These are phyloP conservation scores for Leucosticte australis DNA, from an alignment of 2,113 vertebrate species.

Conservation along the genomic window DNA sequence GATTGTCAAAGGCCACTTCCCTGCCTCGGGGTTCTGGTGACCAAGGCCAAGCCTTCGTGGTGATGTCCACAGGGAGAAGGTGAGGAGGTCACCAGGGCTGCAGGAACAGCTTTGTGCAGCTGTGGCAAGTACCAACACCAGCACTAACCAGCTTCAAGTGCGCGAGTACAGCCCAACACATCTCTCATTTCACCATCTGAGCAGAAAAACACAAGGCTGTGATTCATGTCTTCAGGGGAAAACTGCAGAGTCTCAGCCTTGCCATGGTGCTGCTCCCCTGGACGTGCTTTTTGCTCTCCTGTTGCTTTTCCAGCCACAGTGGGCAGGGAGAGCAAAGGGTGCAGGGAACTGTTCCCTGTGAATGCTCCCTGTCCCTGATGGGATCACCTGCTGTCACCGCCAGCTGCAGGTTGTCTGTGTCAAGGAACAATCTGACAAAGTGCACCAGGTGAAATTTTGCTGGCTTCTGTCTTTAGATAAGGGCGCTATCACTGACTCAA, in stretches of 20 bases:
- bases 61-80: not conserved
- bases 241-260: not conserved
- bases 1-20: not conserved
- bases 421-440: conserved; percentile 87
- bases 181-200: not conserved
- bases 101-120: not conserved
- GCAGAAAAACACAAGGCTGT: not conserved
- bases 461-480: conserved; percentile 95
- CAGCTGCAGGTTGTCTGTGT: conserved; percentile 83
- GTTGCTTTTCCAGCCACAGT: conserved; percentile 6
- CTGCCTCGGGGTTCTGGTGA: not conserved
- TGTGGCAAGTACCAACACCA: fast-evolving
- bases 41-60: not conserved
- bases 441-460: conserved; percentile 85
- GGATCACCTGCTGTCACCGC: conserved; percentile 84
- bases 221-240: not conserved
- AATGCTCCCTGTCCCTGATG: conserved; percentile 72
- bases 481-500: conserved; percentile 91
- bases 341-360: not conserved
- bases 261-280: not conserved
- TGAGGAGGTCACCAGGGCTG: not conserved
- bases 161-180: not conserved
- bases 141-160: not conserved
- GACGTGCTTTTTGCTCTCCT: not conserved
- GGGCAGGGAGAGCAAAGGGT: not conserved